These are phyloP conservation scores for Bradypodion pumilum DNA, from an alignment of 2,797 vertebrate genomes.

Conservation along the genomic window DNA sequence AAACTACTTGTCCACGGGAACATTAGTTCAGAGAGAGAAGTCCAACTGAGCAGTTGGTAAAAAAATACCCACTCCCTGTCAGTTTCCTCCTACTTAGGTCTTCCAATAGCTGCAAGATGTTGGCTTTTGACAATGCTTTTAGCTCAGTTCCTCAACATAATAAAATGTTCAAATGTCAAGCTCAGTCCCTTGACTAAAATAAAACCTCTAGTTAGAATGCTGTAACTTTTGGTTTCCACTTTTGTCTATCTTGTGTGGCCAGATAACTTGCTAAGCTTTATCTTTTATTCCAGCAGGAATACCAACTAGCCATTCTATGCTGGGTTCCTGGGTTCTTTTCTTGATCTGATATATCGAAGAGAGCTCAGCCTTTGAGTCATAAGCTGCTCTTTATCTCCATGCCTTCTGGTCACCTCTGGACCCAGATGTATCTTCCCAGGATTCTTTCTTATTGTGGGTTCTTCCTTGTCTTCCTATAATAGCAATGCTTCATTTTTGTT, in stretches of 20 bases:
- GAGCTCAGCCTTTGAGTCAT: too few relatives aligned
- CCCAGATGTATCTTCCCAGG: neutral
- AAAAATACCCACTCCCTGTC: too few relatives aligned
- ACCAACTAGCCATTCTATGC: neutral
- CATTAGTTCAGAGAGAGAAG: too few relatives aligned
- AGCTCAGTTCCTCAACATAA: too few relatives aligned
- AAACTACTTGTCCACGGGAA: too few relatives aligned
- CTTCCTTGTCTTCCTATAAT: neutral
- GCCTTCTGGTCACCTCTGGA: neutral
- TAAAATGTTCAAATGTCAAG: neutral
- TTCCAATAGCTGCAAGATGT: neutral
- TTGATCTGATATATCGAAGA: neutral
- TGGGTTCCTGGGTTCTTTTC: neutral
- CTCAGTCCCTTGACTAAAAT: too few relatives aligned
- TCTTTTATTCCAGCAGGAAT: neutral
- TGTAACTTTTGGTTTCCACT: neutral
- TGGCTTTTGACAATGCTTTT: neutral
- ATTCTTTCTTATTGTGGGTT: neutral
- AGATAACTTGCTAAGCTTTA: neutral
- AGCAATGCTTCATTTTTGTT: neutral
- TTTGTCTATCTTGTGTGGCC: neutral
- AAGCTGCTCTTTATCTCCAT: neutral
- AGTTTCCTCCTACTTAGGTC: too few relatives aligned
- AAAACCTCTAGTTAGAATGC: neutral
- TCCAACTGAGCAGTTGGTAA: too few relatives aligned